Evolutionary conservation across 2,113 vertebrate species (phyloP).

Genomic region (Forbesichthys papilliferus): DNA sequence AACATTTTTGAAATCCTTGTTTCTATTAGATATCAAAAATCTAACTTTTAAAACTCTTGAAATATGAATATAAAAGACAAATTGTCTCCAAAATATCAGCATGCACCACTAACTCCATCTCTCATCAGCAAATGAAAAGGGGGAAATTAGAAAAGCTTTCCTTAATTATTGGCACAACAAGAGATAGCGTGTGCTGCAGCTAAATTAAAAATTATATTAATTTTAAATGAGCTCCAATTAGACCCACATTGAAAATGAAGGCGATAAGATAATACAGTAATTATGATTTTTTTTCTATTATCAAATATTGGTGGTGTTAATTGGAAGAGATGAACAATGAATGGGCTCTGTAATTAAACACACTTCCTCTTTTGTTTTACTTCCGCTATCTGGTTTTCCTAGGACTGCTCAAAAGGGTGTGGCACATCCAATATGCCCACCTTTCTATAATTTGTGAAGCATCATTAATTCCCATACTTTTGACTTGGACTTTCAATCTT

Average conservation of each 20-base stretch:
- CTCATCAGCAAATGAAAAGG: constrained; percentile 48
- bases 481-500: too few relatives aligned
- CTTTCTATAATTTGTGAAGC: constrained; percentile 14
- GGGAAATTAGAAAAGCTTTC: constrained; percentile 52
- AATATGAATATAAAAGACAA: constrained; percentile 36
- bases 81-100: constrained; percentile 27
- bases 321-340: constrained; percentile 61
- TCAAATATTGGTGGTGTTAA: constrained; percentile 71
- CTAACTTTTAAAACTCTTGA: constrained; percentile 7
- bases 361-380: constrained; percentile 1
- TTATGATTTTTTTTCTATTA: constrained; percentile 60
- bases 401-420: constrained; percentile 2
- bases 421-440: constrained; percentile 8
- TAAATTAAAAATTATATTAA: constrained; percentile 77
- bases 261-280: constrained; percentile 71
- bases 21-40: constrained; percentile 6
- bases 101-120: constrained; percentile 36
- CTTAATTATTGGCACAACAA: constrained; percentile 66
- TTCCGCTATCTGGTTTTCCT: constrained; percentile 2
- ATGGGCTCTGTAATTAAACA: constrained; percentile 25
- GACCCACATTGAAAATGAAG: constrained; percentile 61
- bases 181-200: constrained; percentile 56
- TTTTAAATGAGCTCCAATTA: constrained; percentile 77
- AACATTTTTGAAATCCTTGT: constrained; percentile 1
- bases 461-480: neutral